Evolutionary conservation across 2,797 vertebrate species (phyloP).

Genomic region (Manis pentadactyla): DNA sequence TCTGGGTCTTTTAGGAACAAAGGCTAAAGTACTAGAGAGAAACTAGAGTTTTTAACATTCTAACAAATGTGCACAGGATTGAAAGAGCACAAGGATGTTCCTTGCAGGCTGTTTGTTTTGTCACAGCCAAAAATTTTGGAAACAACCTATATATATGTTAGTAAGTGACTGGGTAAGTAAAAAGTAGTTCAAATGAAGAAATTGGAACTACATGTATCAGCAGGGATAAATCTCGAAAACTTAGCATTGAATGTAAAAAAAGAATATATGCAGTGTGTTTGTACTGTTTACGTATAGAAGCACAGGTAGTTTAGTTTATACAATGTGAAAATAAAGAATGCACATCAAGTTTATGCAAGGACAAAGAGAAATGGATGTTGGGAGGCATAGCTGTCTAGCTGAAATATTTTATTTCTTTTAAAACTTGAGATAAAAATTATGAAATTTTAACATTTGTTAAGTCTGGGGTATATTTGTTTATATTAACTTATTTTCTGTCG

Average conservation of each 20-base stretch:
- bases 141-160: neutral
- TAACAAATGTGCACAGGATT: neutral
- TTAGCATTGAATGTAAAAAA: neutral
- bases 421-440: constrained; percentile 7
- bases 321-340: neutral
- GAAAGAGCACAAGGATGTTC: neutral
- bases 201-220: neutral
- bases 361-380: neutral
- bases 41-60: neutral
- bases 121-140: neutral
- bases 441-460: constrained; percentile 20
- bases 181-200: neutral
- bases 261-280: neutral
- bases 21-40: neutral
- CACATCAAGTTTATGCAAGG: neutral
- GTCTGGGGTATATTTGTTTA: neutral
- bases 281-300: neutral
- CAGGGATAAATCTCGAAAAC: neutral
- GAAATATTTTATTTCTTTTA: neutral
- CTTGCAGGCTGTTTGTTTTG: neutral
- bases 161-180: neutral
- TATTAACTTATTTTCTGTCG: neutral
- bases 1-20: neutral
- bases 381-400: neutral
- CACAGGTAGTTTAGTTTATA: neutral